phyloP scores from a whole-genome alignment of 2,888 invertebrate genomes.

The Serripes groenlandicus region DNA sequence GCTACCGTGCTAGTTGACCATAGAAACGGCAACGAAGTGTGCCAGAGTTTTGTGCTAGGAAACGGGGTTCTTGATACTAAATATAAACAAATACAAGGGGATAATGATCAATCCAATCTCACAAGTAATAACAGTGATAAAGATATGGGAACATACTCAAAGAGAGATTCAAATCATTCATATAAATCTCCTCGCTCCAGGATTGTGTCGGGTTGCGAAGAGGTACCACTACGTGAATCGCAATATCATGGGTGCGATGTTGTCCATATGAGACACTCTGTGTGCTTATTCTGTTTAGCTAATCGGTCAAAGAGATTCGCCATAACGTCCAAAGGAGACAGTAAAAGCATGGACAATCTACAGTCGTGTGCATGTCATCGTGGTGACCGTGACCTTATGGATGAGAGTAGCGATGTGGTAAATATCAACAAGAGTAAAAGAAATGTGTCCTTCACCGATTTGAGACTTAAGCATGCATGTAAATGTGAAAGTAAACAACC shows the following conservation, averaged over 20 bases:
- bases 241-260: neutral
- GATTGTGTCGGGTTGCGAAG: neutral
- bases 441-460: conserved; percentile 10
- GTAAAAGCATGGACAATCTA: conserved; percentile 15
- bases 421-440: conserved; percentile 1
- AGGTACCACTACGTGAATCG: conserved; percentile 1
- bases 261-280: conserved; percentile 40
- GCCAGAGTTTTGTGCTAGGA: neutral
- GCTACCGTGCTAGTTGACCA: conserved; percentile 1
- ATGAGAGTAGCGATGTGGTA: neutral
- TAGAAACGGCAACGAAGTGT: neutral
- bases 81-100: neutral
- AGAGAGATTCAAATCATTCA: neutral
- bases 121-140: neutral
- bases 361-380: neutral
- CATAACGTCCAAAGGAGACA: conserved; percentile 10
- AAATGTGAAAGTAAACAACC: conserved; percentile 15
- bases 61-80: conserved; percentile 5
- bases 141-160: neutral
- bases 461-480: conserved; percentile 8
- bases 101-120: neutral
- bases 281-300: conserved; percentile 53
- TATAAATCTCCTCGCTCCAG: neutral
- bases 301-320: conserved; percentile 38
- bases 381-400: neutral